Percentiles rank a stretch among this genome's conserved stretches.
phyloP scores from a whole-genome alignment of 2,797 vertebrate genomes.

The Salarias fasciatus region DNA sequence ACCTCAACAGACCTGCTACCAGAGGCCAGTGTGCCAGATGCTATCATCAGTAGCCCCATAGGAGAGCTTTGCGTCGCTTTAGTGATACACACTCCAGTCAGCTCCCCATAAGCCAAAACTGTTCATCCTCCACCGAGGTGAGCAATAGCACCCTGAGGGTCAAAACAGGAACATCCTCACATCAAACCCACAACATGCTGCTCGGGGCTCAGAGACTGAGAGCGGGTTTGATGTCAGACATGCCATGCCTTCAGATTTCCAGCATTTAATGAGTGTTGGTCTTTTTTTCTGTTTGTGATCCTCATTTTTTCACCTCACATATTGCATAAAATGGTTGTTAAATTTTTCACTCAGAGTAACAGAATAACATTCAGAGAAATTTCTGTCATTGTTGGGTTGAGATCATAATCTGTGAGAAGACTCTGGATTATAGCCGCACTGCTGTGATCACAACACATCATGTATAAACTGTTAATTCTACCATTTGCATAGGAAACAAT shows the following conservation, averaged over 20 bases:
- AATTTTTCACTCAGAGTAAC: too few relatives aligned
- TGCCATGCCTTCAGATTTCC: background rate
- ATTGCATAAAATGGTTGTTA: too few relatives aligned
- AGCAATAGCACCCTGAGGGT: background rate
- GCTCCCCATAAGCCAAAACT: background rate
- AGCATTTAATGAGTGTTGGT: background rate
- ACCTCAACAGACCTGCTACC: too few relatives aligned
- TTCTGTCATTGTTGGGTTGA: too few relatives aligned
- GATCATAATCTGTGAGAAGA: too few relatives aligned
- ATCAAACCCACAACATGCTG: background rate
- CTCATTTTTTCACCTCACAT: background rate
- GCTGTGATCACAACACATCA: too few relatives aligned
- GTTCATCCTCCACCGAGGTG: background rate
- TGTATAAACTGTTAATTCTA: too few relatives aligned
- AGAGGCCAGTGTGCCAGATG: background rate
- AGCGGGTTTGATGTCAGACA: background rate
- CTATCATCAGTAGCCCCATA: background rate
- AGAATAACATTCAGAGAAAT: too few relatives aligned
- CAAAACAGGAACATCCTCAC: constrained; percentile 2
- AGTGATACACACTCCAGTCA: background rate
- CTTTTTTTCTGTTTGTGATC: background rate
- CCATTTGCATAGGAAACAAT: too few relatives aligned
- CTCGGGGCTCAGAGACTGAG: background rate
- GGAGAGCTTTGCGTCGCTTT: background rate
- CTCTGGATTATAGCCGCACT: too few relatives aligned